Evolutionary conservation across 1,140 invertebrate species (phyloP), one percentile per base, ranked within the genome.

Genomic region (Calosoma granatense): DNA sequence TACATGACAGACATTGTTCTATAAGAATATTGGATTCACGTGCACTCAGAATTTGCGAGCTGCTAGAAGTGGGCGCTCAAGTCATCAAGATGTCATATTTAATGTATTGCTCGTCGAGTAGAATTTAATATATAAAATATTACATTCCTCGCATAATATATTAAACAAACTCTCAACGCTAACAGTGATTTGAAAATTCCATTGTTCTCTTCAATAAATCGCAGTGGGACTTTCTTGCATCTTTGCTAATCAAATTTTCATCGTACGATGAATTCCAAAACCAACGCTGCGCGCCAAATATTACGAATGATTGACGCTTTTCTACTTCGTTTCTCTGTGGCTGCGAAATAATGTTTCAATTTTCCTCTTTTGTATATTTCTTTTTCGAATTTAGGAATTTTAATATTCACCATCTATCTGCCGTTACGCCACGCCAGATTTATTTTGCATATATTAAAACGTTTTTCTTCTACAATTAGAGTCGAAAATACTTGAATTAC

Each of bases 71-170:
- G 6, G n/a, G 26, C 17, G 17, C 15, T 47, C 15, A 47, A 47
- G 6, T 47, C 17, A 47, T 47, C 17, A 47, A 47, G 41, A 12
- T 47, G 41, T 47, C 41, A 47, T 47, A 47, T 9, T 47, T 47
- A 47, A 47, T 47, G 41, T 47, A 47, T 47, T 47, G 15, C 41
- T 47, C 6, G 6, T 47, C 41, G 15, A 47, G 6, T 47, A 47
- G 15, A 47, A 47, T 47, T 47, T 47, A 47, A 47, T 47, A 47
- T 47, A 47, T 47, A 47, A 47, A 47, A 47, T 47, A 47, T 47
- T 11, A 47, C 41, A 6, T 47, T 11, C 41, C 17, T 11, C 15
- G 15, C 41, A 12, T 36, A 36, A 36, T 47, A 47, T 17, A 47
- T 47, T 47, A 47, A 47, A 47, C 41, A 47, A 47, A 47, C 6